Evolutionary conservation across 2,888 invertebrate species (phyloP).

Genomic region (Automeris io): DNA sequence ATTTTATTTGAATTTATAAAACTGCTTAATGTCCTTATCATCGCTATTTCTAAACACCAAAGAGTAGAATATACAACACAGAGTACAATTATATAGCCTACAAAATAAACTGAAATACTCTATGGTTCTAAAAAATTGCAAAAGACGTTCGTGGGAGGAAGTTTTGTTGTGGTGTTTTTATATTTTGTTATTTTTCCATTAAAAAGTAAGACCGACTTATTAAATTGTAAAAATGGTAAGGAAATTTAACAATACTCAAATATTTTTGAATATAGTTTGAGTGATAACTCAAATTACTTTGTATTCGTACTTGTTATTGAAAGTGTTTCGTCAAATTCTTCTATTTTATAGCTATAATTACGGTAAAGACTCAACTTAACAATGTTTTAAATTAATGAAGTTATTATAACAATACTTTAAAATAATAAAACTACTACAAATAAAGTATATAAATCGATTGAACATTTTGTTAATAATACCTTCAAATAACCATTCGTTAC

Average conservation of each 20-base stretch:
- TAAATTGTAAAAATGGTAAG: constrained; percentile 49
- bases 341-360: neutral
- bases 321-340: neutral
- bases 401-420: too few species aligned
- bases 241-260: neutral
- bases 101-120: constrained; percentile 16
- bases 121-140: constrained; percentile 44
- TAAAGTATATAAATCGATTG: too few species aligned
- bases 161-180: constrained; percentile 62
- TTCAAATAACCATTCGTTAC: too few species aligned
- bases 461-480: too few species aligned
- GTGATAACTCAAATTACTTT: neutral
- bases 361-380: neutral
- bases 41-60: too few species aligned
- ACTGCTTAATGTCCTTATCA: too few species aligned
- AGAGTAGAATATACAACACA: too few species aligned
- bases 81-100: neutral
- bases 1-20: too few species aligned
- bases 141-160: constrained; percentile 50
- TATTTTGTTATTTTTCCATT: constrained; percentile 33
- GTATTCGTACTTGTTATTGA: neutral
- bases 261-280: neutral
- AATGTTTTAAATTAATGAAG: constrained; percentile 1
- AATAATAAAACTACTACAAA: too few species aligned
- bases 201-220: constrained; percentile 37